Evolutionary conservation across 2,797 vertebrate species (phyloP).

Genomic region (Liparis tanakae): DNA sequence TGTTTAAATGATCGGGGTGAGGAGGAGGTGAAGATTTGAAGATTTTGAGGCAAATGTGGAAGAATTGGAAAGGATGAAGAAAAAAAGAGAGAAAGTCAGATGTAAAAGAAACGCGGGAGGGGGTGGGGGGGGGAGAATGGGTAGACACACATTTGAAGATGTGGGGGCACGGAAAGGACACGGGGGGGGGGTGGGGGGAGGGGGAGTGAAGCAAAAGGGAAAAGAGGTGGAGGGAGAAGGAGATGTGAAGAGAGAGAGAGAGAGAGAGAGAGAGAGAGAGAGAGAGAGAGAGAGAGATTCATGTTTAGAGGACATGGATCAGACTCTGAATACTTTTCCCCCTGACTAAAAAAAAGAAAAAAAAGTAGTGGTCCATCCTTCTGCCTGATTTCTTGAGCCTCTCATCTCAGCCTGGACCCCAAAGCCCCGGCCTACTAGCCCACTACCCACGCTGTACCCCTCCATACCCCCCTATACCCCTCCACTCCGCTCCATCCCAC

Average conservation of each 20-base stretch:
- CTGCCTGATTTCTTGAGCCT: conserved; percentile 26
- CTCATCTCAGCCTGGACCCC: conserved; percentile 23
- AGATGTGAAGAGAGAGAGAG: conserved; percentile 15
- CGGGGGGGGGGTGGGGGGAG: conserved; percentile 17
- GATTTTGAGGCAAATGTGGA: conserved; percentile 60
- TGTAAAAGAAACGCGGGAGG: conserved; percentile 25
- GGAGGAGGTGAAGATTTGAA: conserved; percentile 53
- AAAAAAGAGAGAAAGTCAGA: conserved; percentile 47
- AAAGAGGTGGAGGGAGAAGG: conserved; percentile 13
- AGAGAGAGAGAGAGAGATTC: conserved; percentile 14
- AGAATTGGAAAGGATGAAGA: conserved; percentile 45
- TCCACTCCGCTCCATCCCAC: conserved; percentile 62
- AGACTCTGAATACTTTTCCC: conserved; percentile 36
- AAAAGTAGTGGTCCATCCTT: conserved; percentile 16
- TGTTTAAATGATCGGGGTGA: conserved; percentile 64
- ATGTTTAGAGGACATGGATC: conserved; percentile 8
- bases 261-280: conserved; percentile 13
- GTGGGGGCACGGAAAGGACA: conserved; percentile 56
- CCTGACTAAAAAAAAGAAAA: not conserved
- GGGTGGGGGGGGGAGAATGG: conserved; percentile 23
- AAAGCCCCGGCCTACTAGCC: conserved; percentile 51
- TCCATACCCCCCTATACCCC: conserved; percentile 60
- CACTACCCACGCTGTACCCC: conserved; percentile 51
- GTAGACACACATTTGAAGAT: conserved; percentile 51
- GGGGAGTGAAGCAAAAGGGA: conserved; percentile 19